These are phyloP conservation scores for Callinectes sapidus DNA, from an alignment of 2,888 invertebrate genomes.

Conservation along the genomic window DNA sequence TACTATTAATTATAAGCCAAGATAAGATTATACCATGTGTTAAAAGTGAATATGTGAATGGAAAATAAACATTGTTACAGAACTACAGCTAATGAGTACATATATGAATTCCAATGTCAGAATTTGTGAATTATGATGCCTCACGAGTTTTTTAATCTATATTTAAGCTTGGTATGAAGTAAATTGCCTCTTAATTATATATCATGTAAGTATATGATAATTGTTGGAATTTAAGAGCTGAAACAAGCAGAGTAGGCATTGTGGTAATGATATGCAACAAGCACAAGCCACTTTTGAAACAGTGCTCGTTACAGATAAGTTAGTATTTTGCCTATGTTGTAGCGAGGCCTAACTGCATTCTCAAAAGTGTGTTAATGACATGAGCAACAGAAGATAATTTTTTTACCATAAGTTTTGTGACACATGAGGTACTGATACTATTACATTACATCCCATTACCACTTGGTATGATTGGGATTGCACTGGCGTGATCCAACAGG, in stretches of 20 bases:
- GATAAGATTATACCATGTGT: background rate
- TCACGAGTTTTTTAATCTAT: background rate
- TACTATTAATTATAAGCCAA: background rate
- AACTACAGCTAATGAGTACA: background rate
- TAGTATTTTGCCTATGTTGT: slow-evolving; percentile 5
- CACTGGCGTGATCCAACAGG: slow-evolving; percentile 28
- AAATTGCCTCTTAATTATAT: background rate
- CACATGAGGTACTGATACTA: slow-evolving; percentile 1
- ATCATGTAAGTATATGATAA: background rate
- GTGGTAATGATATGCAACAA: background rate
- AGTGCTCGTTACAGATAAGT: background rate
- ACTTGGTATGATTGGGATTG: background rate
- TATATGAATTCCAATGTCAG: background rate
- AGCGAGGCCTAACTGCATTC: slow-evolving; percentile 17
- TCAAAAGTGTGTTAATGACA: background rate
- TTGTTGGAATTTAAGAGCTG: background rate
- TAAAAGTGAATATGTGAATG: background rate
- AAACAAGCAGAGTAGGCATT: background rate
- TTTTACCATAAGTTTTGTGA: background rate
- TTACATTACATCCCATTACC: slow-evolving; percentile 9
- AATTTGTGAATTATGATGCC: background rate
- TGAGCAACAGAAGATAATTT: background rate
- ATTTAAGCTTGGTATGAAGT: background rate
- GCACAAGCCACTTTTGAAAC: background rate
- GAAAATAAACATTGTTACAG: background rate